Percentiles rank a stretch among this genome's conserved stretches.
These are phyloP conservation scores for Knipowitschia caucasica DNA, from an alignment of 2,797 vertebrate species.

Conservation along the genomic window DNA sequence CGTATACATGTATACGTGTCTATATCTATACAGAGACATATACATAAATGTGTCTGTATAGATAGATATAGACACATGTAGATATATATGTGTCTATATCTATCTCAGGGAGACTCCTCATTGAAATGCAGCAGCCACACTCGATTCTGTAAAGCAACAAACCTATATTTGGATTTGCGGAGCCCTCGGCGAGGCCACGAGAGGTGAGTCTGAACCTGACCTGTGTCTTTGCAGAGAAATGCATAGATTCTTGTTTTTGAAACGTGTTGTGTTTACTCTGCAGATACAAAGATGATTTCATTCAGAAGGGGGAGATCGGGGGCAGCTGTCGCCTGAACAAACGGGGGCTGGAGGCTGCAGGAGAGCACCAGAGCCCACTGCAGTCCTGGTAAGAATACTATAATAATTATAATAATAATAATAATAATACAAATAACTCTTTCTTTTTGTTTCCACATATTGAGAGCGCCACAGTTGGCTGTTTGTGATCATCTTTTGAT, in stretches of 20 bases:
- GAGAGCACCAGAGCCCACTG: conserved; percentile 92
- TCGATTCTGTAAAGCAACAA: conserved; percentile 88
- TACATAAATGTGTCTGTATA: too few species aligned
- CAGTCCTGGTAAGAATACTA: conserved; percentile 91
- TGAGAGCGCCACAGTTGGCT: too few species aligned
- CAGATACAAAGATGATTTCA: conserved; percentile 94
- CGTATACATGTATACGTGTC: too few species aligned
- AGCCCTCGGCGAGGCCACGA: conserved; percentile 84
- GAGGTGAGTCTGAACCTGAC: conserved; percentile 73
- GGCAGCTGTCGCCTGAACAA: conserved; percentile 82
- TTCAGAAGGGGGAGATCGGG: conserved; percentile 86
- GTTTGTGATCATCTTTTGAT: too few species aligned
- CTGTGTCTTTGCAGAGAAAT: neutral
- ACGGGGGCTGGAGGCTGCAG: conserved; percentile 75
- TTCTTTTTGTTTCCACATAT: too few species aligned
- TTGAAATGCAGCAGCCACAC: conserved; percentile 85
- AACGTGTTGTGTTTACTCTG: conserved; percentile 19
- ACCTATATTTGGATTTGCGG: conserved; percentile 90
- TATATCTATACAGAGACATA: too few species aligned
- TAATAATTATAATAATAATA: too few species aligned
- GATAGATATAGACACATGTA: too few species aligned
- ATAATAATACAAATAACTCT: too few species aligned
- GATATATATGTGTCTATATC: conserved; percentile 16
- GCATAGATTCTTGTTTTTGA: neutral
- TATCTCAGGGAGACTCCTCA: conserved; percentile 85